Evolutionary conservation across 2,888 invertebrate genomes (phyloP), one percentile per base, ranked within the genome.

Genomic region (Pinctada fucata): DNA sequence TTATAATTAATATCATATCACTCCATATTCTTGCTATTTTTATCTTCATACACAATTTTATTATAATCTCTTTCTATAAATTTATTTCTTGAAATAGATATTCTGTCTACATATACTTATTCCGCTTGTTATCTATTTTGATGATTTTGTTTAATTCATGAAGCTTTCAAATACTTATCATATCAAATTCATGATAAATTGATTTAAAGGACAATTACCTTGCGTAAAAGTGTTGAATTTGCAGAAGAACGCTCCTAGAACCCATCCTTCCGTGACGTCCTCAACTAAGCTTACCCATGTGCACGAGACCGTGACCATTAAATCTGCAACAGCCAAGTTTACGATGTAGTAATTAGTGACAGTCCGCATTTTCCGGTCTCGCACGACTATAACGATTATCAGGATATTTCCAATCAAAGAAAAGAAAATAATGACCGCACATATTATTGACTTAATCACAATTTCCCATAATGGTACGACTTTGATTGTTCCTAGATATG

Each of bases 211-310:
- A 31, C 31, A 63, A 10, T 91, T 91, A 95, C 96, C 95, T 93
- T 96, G 95, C 65, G 96, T 91, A 87, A 96, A 95, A 1, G 96
- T 96, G 92, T 97, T 96, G 85, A 95, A 94, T 84, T 95, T 94
- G 90, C 97, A 97, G 47, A 96, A 96, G 80, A 96, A 94, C 13
- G 93, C 93, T 50, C 95, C 96, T 79, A 97, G 92, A 81, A 95
- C 94, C 91, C 95, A 97, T 87, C 96, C 96, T 92, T 97, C 96
- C 89, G 95, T 96, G 86, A 96, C 95, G 90, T 96, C 95, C 72
- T 95, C 94, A 31, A 95, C 94, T 80, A 97, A 93, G 92, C 96
- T 95, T 86, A 97, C 95, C 94, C 95, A 95, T 0, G 97, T 96
- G 81, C 96, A 95, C 5, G 96, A 93, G 4, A 89, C 58, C 0